These are phyloP conservation scores for Micropterix aruncella DNA, from an alignment of 2,888 invertebrate genomes.

Conservation along the genomic window DNA sequence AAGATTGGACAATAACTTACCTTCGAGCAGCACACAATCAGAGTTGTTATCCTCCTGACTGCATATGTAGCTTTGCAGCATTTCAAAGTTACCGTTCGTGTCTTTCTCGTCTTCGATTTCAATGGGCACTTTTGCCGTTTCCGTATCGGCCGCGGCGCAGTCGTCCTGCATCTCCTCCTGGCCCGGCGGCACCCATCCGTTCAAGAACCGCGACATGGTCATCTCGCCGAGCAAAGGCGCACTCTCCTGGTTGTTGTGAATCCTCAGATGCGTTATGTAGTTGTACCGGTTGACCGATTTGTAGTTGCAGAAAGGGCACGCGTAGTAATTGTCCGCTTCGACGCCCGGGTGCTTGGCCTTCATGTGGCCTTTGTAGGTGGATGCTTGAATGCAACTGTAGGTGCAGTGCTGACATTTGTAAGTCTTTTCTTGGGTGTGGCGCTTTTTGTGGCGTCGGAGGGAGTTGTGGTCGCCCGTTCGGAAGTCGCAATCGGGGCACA, in stretches of 20 bases:
- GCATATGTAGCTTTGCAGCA: slow-evolving; percentile 19
- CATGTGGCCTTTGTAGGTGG: slow-evolving; percentile 62
- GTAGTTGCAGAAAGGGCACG: slow-evolving; percentile 46
- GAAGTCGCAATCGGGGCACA: slow-evolving; percentile 59
- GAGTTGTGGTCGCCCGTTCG: slow-evolving; percentile 70
- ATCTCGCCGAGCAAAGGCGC: slow-evolving; percentile 25
- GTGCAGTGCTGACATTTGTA: slow-evolving; percentile 70
- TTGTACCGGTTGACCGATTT: slow-evolving; percentile 50
- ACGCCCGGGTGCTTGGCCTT: slow-evolving; percentile 64
- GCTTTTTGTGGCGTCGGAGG: slow-evolving; percentile 61
- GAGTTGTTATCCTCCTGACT: slow-evolving; percentile 29
- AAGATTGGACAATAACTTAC: too few relatives aligned
- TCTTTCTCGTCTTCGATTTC: slow-evolving; percentile 27
- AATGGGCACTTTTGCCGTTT: slow-evolving; percentile 16
- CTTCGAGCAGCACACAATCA: slow-evolving; percentile 28
- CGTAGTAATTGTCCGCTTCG: slow-evolving; percentile 44
- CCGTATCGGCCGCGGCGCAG: not conserved
- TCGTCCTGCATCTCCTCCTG: not conserved
- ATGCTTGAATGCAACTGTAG: slow-evolving; percentile 70
- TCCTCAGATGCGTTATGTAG: slow-evolving; percentile 38
- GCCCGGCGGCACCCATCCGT: not conserved
- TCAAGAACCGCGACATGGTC: slow-evolving; percentile 13
- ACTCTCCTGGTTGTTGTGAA: slow-evolving; percentile 31
- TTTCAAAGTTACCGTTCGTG: slow-evolving; percentile 17
- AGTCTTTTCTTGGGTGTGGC: slow-evolving; percentile 58